Evolutionary conservation across 2,888 invertebrate genomes (phyloP), one percentile per base, ranked within the genome.

Genomic region (Ophion costatus): DNA sequence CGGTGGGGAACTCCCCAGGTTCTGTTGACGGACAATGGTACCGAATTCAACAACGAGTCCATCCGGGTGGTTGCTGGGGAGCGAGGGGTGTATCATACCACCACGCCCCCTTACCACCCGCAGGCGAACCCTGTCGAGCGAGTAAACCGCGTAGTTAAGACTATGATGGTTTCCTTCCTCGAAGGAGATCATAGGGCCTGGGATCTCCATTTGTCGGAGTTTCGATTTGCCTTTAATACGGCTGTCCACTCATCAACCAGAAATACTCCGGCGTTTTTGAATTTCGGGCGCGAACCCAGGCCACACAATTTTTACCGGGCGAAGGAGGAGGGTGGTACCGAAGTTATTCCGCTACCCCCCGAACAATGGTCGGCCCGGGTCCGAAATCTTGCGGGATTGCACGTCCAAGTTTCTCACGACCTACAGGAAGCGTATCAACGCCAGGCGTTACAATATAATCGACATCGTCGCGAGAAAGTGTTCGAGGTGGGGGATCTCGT

Each of bases 171-270:
- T 0, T 61, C 82, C 1, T 88, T 81, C 22, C 42, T 89, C 0
- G 77, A 63, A 1, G 57, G 64, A 0, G 83, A 88, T 22, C 89
- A 89, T 59, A 67, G 85, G 0, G 51, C 79, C 1, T 88, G 89
- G 88, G 88, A 88, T 66, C 2, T 33, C 5, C 81, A 88, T 45
- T 20, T 90, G 0, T 57, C 78, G 0, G 67, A 88, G 42, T 70
- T 89, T 14, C 73, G 77, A 0, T 88, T 84, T 61, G 88, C 90
- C 2, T 22, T 85, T 2, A 79, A 86, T 11, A 88, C 89, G 75
- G 42, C 67, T 0, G 2, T 42, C 14, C 67, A 67, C 11, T 20
- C 20, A 20, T 67, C 20, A 61, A 1, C 78, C 79, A 14, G 83
- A 82, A 59, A 59, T 24, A 76, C 80, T 4, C 88, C 89, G 0